Base-by-base conservation (phyloP, 1,140 invertebrate genomes). In the roundworm (Caenorhabditis elegans) region DNA sequence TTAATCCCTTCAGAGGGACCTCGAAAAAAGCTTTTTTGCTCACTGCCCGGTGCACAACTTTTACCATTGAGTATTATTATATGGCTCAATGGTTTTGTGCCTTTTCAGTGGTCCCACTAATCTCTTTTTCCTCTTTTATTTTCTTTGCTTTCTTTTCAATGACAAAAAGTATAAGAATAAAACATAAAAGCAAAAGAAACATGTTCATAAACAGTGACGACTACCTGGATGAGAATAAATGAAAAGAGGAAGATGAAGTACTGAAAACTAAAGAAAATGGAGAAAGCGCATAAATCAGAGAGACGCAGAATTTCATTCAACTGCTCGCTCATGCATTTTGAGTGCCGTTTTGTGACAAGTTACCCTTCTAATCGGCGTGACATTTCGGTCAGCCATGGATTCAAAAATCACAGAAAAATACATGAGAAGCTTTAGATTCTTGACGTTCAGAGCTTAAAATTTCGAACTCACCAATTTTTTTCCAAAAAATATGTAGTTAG, bases 281-380 rank as follows among this genome's bases (percentile, higher is more conserved):
- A 34, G 15, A 31, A 11, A 34, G 53, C 17, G 26, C 5, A 34
- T 11, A 15, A 31, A 60, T 60, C 49, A 53, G 49, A 24, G 49
- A 53, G 49, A 28, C 49, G 49, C 19, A 65, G 55, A 65, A 17
- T 31, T 65, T 65, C 55, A 65, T 36, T 65, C 55, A 36, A 22
- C 55, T 65, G 55, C 55, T 65, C 31, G 31, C 55, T 65, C 55
- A 65, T 65, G 55, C 55, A 65, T 65, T 65, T 65, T 34, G 24
- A 65, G 55, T 65, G 55, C 55, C 55, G 55, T 65, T 65, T 65
- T 65, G 55, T 65, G 55, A 65, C 55, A 65, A 65, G 55, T 65
- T 65, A 65, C 55, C 31, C 55, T 36, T 65, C 55, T 31, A 65
- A 65, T 65, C 55, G 55, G n/a, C 31, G 31, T 65, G 55, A 65